Evolutionary conservation across 1,140 invertebrate genomes (phyloP), one percentile per base, ranked within the genome.

Genomic region (Melitaea cinxia): DNA sequence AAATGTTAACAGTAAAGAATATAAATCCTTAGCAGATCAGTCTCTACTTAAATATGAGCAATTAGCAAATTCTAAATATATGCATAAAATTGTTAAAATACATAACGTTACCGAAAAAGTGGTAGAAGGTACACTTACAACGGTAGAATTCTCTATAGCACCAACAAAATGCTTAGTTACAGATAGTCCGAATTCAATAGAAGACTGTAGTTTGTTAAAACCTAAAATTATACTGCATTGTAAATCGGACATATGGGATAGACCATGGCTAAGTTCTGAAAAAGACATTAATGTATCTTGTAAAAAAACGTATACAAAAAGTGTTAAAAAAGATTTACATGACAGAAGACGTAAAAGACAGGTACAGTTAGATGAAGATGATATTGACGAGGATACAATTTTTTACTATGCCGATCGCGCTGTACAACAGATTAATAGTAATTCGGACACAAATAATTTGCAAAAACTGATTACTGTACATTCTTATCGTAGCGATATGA

Each of bases 331-430:
- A n/a, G 30, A 60, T 39, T 9, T 47, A 55, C 2, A 53, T 45
- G 19, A 35, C 47, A 35, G 33, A 37, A 4, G 17, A n/a, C 61
- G 74, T 61, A 81, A 76, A 63, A 68, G 80, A 58, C 64, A 78
- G 69, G 33, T 33, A 45, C 23, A 10, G 39, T 49, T 50, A 15
- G 75, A 75, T 33, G 80, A 82, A n/a, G 77, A 87, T 62, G 63
- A 80, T 47, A 55, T 83, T 21, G 85, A 85, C 50, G 82, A 85
- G 42, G 83, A 85, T 47, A 67, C 72, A n/a, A 80, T 65, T 24
- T 80, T 75, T 58, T 82, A 84, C 17, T 87, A 85, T 62, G 82
- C 81, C 6, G 73, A 83, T 59, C 71, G 75, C 35, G 82, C 81
- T 55, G 21, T 84, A 17, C 63, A 81, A 23, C 19, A 75, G 50